Evolutionary conservation across 2,113 vertebrate genomes (phyloP).

Genomic region (Phalacrocorax carbo): DNA sequence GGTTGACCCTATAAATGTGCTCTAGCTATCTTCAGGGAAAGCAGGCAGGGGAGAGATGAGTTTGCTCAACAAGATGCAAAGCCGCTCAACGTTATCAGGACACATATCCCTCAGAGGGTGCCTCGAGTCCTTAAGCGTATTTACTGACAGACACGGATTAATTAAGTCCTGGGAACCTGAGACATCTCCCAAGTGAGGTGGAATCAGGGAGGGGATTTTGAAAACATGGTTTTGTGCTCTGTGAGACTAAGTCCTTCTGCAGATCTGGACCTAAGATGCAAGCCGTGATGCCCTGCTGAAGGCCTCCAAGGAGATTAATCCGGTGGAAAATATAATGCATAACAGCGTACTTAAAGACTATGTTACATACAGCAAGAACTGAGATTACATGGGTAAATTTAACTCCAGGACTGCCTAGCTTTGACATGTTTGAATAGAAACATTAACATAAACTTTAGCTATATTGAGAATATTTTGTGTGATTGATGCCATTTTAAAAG

Average conservation of each 20-base stretch:
- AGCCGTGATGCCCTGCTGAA: neutral
- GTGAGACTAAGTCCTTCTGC: neutral
- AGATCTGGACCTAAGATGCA: neutral
- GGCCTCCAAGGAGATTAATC: neutral
- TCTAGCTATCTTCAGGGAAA: neutral
- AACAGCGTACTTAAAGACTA: neutral
- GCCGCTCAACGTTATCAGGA: neutral
- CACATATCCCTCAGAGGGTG: neutral
- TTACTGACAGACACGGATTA: neutral
- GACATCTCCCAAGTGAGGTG: neutral
- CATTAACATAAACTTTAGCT: neutral
- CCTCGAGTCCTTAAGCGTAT: neutral
- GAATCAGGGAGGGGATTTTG: neutral
- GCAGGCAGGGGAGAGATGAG: neutral
- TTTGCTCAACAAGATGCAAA: neutral
- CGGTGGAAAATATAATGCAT: neutral
- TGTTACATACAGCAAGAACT: neutral
- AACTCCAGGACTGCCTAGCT: neutral
- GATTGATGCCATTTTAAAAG: neutral
- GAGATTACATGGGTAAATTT: neutral
- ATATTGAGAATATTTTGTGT: neutral
- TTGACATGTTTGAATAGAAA: neutral
- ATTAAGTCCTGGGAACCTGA: neutral
- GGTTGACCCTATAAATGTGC: accelerated
- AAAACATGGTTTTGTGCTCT: neutral